Percentiles rank a stretch among this genome's conserved stretches.
Evolutionary conservation across 2,888 invertebrate genomes (phyloP).

Genomic region (Ditula angustiorana): DNA sequence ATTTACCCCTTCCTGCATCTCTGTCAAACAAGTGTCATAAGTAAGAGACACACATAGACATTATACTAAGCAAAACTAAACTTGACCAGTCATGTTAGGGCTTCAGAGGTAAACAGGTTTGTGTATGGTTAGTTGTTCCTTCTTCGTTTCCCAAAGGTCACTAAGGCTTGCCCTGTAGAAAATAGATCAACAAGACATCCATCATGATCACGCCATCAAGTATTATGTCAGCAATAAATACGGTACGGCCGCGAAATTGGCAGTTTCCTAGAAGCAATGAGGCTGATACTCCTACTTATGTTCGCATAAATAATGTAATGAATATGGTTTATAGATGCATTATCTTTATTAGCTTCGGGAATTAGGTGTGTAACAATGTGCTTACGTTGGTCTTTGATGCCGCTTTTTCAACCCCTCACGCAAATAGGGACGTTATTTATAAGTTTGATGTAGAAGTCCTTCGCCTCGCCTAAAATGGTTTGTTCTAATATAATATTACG

Average conservation of each 20-base stretch:
- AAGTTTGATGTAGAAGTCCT: no score
- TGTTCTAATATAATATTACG: no score
- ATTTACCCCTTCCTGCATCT: no score
- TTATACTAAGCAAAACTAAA: no score
- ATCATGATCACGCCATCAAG: neutral
- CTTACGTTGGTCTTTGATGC: neutral
- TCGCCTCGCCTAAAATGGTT: no score
- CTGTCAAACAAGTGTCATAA: no score
- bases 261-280: neutral
- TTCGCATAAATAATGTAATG: slow-evolving; percentile 9
- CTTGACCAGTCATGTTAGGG: no score
- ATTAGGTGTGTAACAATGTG: neutral
- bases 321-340: neutral
- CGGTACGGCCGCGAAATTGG: slow-evolving; percentile 2
- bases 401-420: no score
- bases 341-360: slow-evolving; percentile 2
- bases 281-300: neutral
- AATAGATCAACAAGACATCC: neutral
- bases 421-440: no score
- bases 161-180: neutral
- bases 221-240: neutral
- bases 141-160: neutral
- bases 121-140: no score
- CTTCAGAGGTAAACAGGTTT: no score
- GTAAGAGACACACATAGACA: no score